These are phyloP conservation scores for Bombus breviceps DNA, from an alignment of 1,140 invertebrate genomes.

Conservation along the genomic window DNA sequence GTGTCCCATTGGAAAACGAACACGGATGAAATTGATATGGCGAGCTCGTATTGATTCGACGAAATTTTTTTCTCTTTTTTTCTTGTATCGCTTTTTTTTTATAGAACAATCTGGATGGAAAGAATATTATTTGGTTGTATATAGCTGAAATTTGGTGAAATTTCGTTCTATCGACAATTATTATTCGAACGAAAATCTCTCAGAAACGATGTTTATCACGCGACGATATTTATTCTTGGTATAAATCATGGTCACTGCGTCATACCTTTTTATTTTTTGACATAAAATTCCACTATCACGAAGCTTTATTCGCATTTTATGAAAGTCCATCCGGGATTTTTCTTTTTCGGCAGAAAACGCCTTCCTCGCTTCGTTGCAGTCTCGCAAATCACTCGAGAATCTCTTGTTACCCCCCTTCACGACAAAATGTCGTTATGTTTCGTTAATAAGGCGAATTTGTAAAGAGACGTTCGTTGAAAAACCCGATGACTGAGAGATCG, in stretches of 20 bases:
- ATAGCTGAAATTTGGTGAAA: too few species aligned
- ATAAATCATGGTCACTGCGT: neutral
- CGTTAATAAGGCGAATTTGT: neutral
- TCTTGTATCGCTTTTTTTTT: neutral
- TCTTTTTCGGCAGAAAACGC: neutral
- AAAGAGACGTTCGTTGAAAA: neutral
- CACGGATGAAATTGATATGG: neutral
- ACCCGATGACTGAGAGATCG: neutral
- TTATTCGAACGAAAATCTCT: too few species aligned
- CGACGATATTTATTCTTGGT: neutral
- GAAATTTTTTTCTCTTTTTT: neutral
- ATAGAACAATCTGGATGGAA: too few species aligned
- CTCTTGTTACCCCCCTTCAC: neutral
- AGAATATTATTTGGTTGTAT: too few species aligned
- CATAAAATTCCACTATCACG: neutral
- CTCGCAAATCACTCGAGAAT: neutral
- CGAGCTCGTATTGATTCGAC: neutral
- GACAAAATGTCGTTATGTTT: neutral
- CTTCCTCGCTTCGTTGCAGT: neutral
- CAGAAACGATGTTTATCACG: neutral
- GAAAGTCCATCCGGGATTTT: neutral
- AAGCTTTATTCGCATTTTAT: neutral
- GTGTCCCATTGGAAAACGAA: neutral
- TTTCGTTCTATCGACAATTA: too few species aligned
- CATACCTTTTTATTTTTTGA: neutral